Base-by-base conservation (phyloP, 92 coral and sea anemone genomes). In the Phymanthus crucifer region DNA sequence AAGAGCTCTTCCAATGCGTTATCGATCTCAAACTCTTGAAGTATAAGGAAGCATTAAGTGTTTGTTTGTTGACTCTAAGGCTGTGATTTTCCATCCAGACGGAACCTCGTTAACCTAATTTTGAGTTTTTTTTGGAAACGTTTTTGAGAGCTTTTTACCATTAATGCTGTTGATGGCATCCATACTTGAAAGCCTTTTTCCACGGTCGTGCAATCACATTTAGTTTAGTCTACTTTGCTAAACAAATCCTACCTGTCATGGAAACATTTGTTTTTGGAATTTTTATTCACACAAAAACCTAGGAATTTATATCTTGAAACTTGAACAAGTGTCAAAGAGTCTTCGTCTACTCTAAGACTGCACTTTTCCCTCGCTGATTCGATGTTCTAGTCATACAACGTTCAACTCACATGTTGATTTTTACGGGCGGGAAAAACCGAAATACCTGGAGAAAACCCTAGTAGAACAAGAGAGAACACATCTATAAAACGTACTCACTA, bases 1-100 rank as follows among this genome's bases (percentile, higher is more conserved):
- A 61, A 61, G 35, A 27, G 68, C 33, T 11, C 17, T 27, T 27
- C 29, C 33, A 61, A 61, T 61, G 32, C 68, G 33, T 61, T 61
- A 26, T 61, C 33, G 19, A 27, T 29, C 32, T 12, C 8, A 61
- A 18, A 27, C 13, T 17, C 68, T 61, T 61, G 68, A 61, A 61
- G 68, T 61, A 18, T 27, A 27, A 26, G 4, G 19, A 27, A 27
- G 29, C 29, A 61, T 61, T 4, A 61, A 61, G 68, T 61, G 34
- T 61, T 61, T 61, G 34, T 61, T 61, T 61, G 68, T 61, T 61
- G 68, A 61, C 68, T 61, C 29, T 61, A 2, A 61, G n/a, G n/a
- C 68, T 2, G 68, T 61, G 68, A 61, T 26, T 27, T 61, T 0
- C 34, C 16, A 24, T 61, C 32, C 32, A 61, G 64, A 54, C 27